Percentiles rank a stretch among this genome's conserved stretches.
Evolutionary conservation across 2,888 invertebrate genomes (phyloP).

Genomic region (Rhorus exstirpatorius): DNA sequence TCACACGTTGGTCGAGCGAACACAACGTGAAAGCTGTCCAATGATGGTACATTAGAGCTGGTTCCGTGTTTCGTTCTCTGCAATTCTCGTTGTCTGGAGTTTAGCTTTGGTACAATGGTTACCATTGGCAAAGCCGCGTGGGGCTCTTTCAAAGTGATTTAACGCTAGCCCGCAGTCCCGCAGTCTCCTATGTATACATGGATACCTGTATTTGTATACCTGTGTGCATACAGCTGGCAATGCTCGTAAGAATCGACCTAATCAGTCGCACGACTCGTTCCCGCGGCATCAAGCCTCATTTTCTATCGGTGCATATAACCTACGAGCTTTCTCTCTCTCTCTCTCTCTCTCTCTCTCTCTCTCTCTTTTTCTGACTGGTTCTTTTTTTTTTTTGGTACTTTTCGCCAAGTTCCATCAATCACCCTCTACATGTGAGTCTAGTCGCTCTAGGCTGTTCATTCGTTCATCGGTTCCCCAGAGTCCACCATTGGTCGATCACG

Average conservation of each 20-base stretch:
- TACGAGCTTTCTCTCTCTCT: not conserved
- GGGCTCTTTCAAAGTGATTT: slow-evolving; percentile 72
- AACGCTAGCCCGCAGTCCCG: slow-evolving; percentile 55
- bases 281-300: slow-evolving; percentile 52
- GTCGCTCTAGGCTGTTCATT: slow-evolving; percentile 26
- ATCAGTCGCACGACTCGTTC: slow-evolving; percentile 69
- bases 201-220: slow-evolving; percentile 14
- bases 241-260: slow-evolving; percentile 72
- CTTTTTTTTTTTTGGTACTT: slow-evolving; percentile 23
- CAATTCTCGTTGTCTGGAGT: slow-evolving; percentile 52
- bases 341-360: slow-evolving; percentile 14
- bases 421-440: slow-evolving; percentile 4
- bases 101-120: slow-evolving; percentile 52
- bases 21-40: slow-evolving; percentile 40
- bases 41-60: slow-evolving; percentile 17
- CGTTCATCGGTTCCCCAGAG: slow-evolving; percentile 37
- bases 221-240: slow-evolving; percentile 16
- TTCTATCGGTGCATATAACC: slow-evolving; percentile 17
- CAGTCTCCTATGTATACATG: slow-evolving; percentile 40
- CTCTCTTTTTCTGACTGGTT: not conserved
- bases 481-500: slow-evolving; percentile 44
- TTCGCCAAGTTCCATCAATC: slow-evolving; percentile 55
- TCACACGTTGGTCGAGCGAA: slow-evolving; percentile 57
- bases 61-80: slow-evolving; percentile 54
- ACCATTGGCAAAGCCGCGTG: slow-evolving; percentile 62